Conservation (phyloP, 2,797 vertebrate species). For the Centropyge bicolor region DNA sequence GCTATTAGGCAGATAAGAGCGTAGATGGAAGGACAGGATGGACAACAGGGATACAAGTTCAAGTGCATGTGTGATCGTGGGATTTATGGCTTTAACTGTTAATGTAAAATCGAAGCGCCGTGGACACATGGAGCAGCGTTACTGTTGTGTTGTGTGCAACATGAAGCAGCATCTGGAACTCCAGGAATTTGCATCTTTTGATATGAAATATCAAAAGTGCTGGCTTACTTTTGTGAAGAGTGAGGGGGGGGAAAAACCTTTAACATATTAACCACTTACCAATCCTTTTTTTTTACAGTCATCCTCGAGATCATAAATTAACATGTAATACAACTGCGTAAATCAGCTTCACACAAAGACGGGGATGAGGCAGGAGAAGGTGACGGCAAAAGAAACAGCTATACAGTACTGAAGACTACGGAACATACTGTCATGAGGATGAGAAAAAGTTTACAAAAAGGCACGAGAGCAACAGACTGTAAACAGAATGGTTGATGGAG, state of each 20-base stretch:
- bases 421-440: conserved; percentile 45
- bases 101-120: conserved; percentile 30
- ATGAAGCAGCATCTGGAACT: conserved; percentile 57
- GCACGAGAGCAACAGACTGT: conserved; percentile 49
- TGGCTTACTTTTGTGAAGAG: conserved; percentile 42
- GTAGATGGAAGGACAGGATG: conserved; percentile 10
- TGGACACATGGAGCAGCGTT: conserved; percentile 40
- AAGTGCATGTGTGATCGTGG: conserved; percentile 13
- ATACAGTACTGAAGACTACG: conserved; percentile 39
- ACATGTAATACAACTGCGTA: conserved; percentile 38
- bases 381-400: conserved; percentile 43
- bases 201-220: conserved; percentile 71
- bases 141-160: conserved; percentile 34
- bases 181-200: conserved; percentile 54
- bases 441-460: conserved; percentile 38
- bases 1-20: background rate
- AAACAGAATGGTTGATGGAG: conserved; percentile 64
- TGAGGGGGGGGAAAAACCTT: conserved; percentile 9
- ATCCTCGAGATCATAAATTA: conserved; percentile 31
- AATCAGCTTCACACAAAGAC: conserved; percentile 46
- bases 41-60: conserved; percentile 43
- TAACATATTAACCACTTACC: conserved; percentile 72
- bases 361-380: conserved; percentile 33
- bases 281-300: conserved; percentile 25
- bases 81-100: conserved; percentile 4